Evolutionary conservation across 2,113 vertebrate species (phyloP).

Genomic region (Brachyhypopomus gauderio): DNA sequence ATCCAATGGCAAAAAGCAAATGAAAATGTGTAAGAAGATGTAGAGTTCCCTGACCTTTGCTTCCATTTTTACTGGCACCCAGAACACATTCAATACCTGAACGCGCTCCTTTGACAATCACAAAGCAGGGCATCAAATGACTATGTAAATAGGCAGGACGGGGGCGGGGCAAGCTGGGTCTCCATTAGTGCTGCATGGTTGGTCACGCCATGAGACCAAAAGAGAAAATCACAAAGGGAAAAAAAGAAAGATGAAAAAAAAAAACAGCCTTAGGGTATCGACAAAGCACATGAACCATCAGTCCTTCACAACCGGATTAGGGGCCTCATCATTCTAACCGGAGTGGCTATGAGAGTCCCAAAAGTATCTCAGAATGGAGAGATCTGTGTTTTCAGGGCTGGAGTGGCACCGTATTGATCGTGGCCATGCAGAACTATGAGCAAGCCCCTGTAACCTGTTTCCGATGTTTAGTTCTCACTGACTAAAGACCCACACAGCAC

Average conservation of each 20-base stretch:
- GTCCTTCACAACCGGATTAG: not conserved
- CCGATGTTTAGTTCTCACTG: not conserved
- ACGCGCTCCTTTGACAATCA: not conserved
- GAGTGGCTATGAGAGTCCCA: not conserved
- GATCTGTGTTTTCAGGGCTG: not conserved
- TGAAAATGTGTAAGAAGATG: not conserved
- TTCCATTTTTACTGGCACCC: slow-evolving; percentile 21
- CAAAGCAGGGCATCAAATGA: slow-evolving; percentile 20
- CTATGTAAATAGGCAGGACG: slow-evolving; percentile 23
- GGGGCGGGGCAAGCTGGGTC: too few relatives aligned
- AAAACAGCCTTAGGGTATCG: not conserved
- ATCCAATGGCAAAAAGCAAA: not conserved
- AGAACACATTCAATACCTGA: slow-evolving; percentile 30
- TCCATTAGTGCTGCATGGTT: not conserved
- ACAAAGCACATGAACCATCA: slow-evolving; percentile 10
- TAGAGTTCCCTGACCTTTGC: not conserved
- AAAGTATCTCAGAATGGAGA: not conserved
- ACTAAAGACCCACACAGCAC: not conserved
- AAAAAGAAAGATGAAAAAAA: slow-evolving; percentile 34
- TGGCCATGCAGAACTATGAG: too few relatives aligned
- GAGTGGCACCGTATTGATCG: not conserved
- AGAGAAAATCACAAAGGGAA: not conserved
- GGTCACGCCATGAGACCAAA: slow-evolving; percentile 26
- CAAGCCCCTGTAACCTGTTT: not conserved
- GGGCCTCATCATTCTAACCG: too few relatives aligned